These are phyloP conservation scores for Odobenus rosmarus DNA, from an alignment of 2,113 vertebrate species.

Conservation along the genomic window DNA sequence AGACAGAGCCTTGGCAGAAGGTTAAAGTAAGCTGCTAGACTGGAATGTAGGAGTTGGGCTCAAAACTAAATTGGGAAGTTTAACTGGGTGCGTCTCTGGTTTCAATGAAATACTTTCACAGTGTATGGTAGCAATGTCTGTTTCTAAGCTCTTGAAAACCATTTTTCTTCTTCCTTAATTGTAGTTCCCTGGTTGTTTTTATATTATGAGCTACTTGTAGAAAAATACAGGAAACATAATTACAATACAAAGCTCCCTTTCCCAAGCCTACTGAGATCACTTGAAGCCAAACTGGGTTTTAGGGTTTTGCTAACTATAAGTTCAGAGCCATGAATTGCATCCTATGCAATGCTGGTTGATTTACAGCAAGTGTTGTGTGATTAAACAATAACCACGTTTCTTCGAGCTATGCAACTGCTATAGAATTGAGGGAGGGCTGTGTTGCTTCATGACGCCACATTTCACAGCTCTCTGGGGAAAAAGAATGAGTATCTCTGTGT, in stretches of 20 bases:
- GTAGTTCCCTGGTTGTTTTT: constrained; percentile 86
- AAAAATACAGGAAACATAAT: constrained; percentile 87
- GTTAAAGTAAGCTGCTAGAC: constrained; percentile 51
- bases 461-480: constrained; percentile 34
- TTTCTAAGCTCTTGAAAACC: constrained; percentile 78
- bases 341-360: constrained; percentile 25
- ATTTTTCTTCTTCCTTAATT: constrained; percentile 84
- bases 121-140: constrained; percentile 78
- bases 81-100: constrained; percentile 79
- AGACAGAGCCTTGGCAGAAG: constrained; percentile 66
- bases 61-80: constrained; percentile 57
- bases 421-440: neutral
- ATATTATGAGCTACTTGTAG: constrained; percentile 86
- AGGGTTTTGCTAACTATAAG: constrained; percentile 69
- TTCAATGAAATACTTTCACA: constrained; percentile 82
- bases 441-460: neutral
- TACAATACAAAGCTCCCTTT: constrained; percentile 84
- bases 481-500: constrained; percentile 33
- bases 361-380: constrained; percentile 39
- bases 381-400: neutral
- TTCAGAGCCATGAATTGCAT: constrained; percentile 68
- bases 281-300: constrained; percentile 69
- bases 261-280: constrained; percentile 78
- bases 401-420: neutral
- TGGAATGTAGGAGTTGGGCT: neutral